Base-by-base conservation (phyloP, 2,888 invertebrate genomes). In the Allacma fusca region DNA sequence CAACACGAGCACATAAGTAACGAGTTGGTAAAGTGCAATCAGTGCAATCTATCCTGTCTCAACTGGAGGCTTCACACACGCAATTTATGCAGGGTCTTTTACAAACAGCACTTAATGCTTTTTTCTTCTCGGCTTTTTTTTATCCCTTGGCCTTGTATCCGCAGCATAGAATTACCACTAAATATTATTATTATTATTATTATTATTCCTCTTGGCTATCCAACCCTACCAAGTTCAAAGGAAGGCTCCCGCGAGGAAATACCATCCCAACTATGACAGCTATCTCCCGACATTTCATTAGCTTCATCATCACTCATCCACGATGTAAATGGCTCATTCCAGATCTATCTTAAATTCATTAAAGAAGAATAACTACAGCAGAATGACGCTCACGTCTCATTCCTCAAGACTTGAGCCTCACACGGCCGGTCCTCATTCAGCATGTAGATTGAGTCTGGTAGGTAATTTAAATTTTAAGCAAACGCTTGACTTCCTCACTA, bases 331-430 rank as follows among this genome's bases (percentile, higher is more conserved):
- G 50, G n/a, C 50, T 50, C 50, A 16, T 34, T 34, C 9, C 9
- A 34, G 50, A 50, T 50, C 50, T 50, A 19, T 50, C 50, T 50
- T 50, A 50, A 50, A 50, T 50, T 50, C 50, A 50, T 50, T 50
- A 50, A 50, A n/a, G 7, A 50, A 34, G 34, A 34, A 34, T 34
- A 34, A 34, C 34, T 34, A 34, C 34, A 34, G 34, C 9, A 9
- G 34, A 34, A 34, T 4, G 34, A 34, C 9, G 4, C 34, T 34
- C 34, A 7, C 34, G 9, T 9, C 5, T 34, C 34, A 7, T 9
- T 34, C 34, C 34, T 34, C 34, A 34, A 34, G 34, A 34, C 34
- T 34, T 9, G 9, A 34, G 5, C 34, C 9, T 34, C 34, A 34
- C 34, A 34, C 34, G 34, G 34, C 9, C 34, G 4, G 34, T 34